Evolutionary conservation across 2,888 invertebrate species (phyloP).

Genomic region (Polydrusus tereticollis): DNA sequence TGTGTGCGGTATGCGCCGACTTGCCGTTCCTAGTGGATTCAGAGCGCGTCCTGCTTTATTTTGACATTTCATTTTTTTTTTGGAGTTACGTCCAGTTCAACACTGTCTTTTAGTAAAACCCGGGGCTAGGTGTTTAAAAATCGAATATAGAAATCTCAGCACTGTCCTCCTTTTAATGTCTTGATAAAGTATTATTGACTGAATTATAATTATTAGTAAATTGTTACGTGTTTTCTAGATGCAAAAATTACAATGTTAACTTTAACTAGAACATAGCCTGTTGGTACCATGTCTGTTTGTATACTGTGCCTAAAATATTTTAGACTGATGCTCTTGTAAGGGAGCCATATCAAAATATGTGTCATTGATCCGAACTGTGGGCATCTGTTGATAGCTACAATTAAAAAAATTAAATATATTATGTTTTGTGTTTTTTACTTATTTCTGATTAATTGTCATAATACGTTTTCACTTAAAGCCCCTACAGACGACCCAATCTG

Average conservation of each 20-base stretch:
- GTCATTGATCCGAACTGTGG: constrained; percentile 65
- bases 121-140: background rate
- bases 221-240: constrained; percentile 27
- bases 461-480: too few species aligned
- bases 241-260: constrained; percentile 36
- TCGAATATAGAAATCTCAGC: background rate
- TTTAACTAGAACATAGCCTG: constrained; percentile 61
- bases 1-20: too few species aligned
- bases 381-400: constrained; percentile 66
- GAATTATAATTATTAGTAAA: constrained; percentile 38
- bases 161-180: background rate
- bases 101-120: background rate
- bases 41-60: too few species aligned
- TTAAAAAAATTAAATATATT: constrained; percentile 32
- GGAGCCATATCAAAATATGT: constrained; percentile 48
- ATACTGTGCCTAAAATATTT: constrained; percentile 66
- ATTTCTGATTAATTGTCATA: background rate
- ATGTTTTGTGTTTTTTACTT: constrained; percentile 7
- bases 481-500: too few species aligned
- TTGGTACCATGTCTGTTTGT: constrained; percentile 58
- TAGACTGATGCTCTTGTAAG: constrained; percentile 58
- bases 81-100: too few species aligned
- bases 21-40: too few species aligned
- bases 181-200: constrained; percentile 22
- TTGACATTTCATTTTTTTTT: too few species aligned